Evolutionary conservation across 2,113 vertebrate genomes (phyloP).

Genomic region (Syngnathoides biaculeatus): DNA sequence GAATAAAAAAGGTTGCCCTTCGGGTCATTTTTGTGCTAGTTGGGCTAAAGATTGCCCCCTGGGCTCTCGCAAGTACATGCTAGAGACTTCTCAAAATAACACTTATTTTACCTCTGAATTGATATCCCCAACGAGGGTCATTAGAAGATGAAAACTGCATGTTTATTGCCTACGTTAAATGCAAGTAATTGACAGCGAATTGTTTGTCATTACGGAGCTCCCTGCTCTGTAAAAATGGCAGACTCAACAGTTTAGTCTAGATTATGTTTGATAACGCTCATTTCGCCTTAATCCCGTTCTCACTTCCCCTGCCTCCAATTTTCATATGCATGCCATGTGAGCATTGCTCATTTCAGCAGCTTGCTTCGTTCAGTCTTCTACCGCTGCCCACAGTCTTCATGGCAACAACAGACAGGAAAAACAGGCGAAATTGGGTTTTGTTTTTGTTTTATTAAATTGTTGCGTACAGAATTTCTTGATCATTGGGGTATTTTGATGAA

Average conservation of each 20-base stretch:
- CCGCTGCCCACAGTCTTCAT: background rate
- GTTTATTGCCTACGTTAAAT: background rate
- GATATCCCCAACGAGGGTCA: background rate
- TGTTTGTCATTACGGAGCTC: slow-evolving; percentile 1
- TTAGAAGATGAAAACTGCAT: background rate
- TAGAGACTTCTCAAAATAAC: slow-evolving; percentile 16
- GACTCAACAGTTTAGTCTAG: slow-evolving; percentile 16
- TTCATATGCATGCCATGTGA: slow-evolving; percentile 36
- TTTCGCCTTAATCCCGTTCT: background rate
- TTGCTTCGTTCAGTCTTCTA: background rate
- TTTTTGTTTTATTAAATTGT: too few relatives aligned
- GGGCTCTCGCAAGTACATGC: slow-evolving; percentile 29
- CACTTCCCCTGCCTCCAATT: background rate
- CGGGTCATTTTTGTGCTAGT: slow-evolving; percentile 33
- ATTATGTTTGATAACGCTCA: slow-evolving; percentile 23
- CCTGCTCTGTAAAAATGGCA: slow-evolving; percentile 7
- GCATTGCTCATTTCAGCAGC: slow-evolving; percentile 1
- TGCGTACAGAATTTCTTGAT: background rate
- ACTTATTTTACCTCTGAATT: slow-evolving; percentile 2
- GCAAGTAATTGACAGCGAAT: background rate
- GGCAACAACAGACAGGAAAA: background rate
- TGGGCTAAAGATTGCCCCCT: slow-evolving; percentile 15
- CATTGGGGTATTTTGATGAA: background rate
- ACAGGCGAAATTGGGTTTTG: background rate
- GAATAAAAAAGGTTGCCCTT: slow-evolving; percentile 23